These are phyloP conservation scores for Pelodytes ibericus DNA, from an alignment of 2,797 vertebrate genomes.

Conservation along the genomic window DNA sequence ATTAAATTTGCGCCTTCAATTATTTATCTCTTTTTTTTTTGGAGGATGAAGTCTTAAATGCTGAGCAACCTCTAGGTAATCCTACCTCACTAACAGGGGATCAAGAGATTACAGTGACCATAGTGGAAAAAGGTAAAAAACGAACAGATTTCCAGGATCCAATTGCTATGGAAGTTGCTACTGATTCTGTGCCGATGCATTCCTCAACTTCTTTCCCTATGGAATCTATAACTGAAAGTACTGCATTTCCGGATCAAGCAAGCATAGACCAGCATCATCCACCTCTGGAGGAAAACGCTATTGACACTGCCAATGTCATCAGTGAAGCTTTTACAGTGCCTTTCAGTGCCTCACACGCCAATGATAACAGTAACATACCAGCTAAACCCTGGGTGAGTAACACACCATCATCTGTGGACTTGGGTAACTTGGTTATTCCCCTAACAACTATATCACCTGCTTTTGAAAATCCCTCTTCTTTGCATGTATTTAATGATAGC, in stretches of 20 bases:
- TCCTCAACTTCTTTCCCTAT: constrained; percentile 47
- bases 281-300: constrained; percentile 34
- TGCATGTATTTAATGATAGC: neutral
- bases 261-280: constrained; percentile 27
- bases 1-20: neutral
- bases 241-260: constrained; percentile 19
- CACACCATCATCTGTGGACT: constrained; percentile 12
- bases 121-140: neutral
- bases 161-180: neutral
- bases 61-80: constrained; percentile 62
- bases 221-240: constrained; percentile 2
- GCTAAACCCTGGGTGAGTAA: neutral
- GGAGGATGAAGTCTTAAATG: constrained; percentile 60
- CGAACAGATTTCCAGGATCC: neutral
- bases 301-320: constrained; percentile 36
- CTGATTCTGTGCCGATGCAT: neutral
- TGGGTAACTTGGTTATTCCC: constrained; percentile 8
- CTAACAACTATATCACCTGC: constrained; percentile 12
- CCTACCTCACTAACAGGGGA: constrained; percentile 57
- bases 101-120: constrained; percentile 43
- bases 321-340: constrained; percentile 55
- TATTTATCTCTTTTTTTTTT: constrained; percentile 40
- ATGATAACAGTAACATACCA: neutral
- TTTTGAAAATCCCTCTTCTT: neutral
- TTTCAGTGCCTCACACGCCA: constrained; percentile 58